Conservation (phyloP, 2,113 vertebrate genomes). For the Rhodinocichla rosea region DNA sequence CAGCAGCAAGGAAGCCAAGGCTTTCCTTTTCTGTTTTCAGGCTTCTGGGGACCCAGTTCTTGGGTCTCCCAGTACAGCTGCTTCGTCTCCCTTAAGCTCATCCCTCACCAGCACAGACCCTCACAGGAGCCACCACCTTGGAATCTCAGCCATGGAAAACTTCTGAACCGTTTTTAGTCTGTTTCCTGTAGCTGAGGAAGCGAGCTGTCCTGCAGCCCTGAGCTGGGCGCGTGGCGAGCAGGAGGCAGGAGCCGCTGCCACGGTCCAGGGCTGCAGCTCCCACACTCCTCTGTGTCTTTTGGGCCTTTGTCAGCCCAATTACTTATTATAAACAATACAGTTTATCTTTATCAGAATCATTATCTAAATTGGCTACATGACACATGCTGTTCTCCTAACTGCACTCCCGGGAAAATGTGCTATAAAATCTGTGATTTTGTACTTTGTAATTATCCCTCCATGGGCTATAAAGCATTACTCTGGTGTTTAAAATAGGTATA, state of each 20-base stretch:
- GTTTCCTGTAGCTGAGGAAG: accelerated
- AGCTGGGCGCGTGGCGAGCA: accelerated
- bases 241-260: neutral
- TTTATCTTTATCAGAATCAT: conserved; percentile 98
- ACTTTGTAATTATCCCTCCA: conserved; percentile 92
- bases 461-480: conserved; percentile 85
- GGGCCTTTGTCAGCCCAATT: conserved; percentile 88
- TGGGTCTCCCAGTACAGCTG: neutral
- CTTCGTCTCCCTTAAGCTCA: accelerated
- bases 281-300: conserved; percentile 57
- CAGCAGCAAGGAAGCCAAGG: neutral
- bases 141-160: neutral
- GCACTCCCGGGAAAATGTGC: conserved; percentile 84
- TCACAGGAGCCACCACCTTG: neutral
- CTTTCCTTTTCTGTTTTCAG: neutral
- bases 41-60: neutral
- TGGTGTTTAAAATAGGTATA: conserved; percentile 81
- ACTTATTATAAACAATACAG: conserved; percentile 95
- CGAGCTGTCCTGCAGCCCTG: accelerated
- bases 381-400: conserved; percentile 90
- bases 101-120: neutral
- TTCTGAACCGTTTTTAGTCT: accelerated
- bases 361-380: conserved; percentile 98
- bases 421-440: conserved; percentile 82
- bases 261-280: neutral